Evolutionary conservation across 2,113 vertebrate species (phyloP).

Genomic region (Ochotona princeps): DNA sequence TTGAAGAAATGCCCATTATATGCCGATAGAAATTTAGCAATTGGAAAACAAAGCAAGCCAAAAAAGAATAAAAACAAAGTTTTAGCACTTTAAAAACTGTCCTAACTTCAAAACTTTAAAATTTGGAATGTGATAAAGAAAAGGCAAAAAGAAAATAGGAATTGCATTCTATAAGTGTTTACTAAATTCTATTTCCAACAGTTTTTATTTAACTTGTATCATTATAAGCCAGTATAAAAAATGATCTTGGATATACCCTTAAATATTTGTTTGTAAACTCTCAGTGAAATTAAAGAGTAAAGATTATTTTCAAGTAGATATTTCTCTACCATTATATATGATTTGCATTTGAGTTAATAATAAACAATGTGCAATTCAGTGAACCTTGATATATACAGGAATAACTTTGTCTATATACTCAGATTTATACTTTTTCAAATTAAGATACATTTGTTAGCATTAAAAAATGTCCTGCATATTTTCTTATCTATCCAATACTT

Average conservation of each 20-base stretch:
- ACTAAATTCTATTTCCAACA: not conserved
- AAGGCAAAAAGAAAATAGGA: not conserved
- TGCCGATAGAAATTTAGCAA: not conserved
- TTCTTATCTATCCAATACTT: not conserved
- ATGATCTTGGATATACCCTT: not conserved
- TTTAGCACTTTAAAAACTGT: not conserved
- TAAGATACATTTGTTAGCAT: not conserved
- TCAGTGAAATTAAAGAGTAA: not conserved
- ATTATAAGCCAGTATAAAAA: not conserved
- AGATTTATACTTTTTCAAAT: conserved; percentile 4
- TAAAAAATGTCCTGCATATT: not conserved
- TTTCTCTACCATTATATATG: not conserved
- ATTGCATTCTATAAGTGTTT: not conserved
- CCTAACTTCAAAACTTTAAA: not conserved
- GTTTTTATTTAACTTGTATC: not conserved
- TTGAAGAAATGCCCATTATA: not conserved
- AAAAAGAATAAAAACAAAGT: not conserved
- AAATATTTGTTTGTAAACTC: not conserved
- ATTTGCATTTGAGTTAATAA: not conserved
- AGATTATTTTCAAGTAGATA: not conserved
- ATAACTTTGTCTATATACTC: not conserved
- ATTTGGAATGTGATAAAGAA: not conserved
- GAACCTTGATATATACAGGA: not conserved
- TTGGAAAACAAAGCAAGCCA: not conserved
- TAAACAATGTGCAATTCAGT: not conserved